Percentiles rank a stretch among this genome's conserved stretches.
phyloP scores from a whole-genome alignment of 64 coral and sea anemone genomes.

The Dendrophyllia cribrosa region DNA sequence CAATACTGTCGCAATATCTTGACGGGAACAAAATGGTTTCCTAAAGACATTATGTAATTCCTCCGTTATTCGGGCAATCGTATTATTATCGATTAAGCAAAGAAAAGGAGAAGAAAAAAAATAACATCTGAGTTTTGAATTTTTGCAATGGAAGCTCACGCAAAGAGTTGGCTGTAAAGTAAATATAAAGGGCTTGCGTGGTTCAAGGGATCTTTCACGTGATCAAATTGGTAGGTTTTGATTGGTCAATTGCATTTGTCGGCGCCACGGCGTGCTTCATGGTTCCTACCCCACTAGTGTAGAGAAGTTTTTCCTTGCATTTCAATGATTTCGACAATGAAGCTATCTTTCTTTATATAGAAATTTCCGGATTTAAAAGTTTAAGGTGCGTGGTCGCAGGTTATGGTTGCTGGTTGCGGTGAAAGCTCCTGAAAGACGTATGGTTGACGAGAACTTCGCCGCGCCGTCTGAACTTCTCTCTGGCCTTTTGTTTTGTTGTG shows the following conservation, averaged over 20 bases:
- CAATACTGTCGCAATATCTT: background rate
- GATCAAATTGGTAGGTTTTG: constrained; percentile 29
- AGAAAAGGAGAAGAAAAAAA: background rate
- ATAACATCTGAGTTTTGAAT: background rate
- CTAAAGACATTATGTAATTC: background rate
- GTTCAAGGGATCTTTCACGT: constrained; percentile 65
- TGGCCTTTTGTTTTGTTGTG: constrained; percentile 94
- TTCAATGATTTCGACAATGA: constrained; percentile 94
- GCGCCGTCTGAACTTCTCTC: constrained; percentile 13
- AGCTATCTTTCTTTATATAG: constrained; percentile 66
- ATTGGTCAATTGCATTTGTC: constrained; percentile 51
- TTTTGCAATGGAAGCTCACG: background rate
- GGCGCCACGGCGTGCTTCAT: constrained; percentile 78
- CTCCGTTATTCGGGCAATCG: background rate
- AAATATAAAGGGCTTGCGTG: constrained; percentile 19
- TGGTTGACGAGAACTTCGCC: constrained; percentile 53
- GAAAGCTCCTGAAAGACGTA: constrained; percentile 56
- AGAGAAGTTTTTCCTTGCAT: constrained; percentile 62
- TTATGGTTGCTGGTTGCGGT: constrained; percentile 32
- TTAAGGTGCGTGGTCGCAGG: constrained; percentile 62
- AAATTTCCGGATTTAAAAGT: constrained; percentile 67
- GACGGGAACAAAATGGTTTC: background rate
- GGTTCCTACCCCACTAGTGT: constrained; percentile 88
- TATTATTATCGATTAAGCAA: background rate
- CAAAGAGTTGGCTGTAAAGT: background rate